Conservation (phyloP, 1,140 invertebrate genomes). For the Ceratosolen fusciceps region DNA sequence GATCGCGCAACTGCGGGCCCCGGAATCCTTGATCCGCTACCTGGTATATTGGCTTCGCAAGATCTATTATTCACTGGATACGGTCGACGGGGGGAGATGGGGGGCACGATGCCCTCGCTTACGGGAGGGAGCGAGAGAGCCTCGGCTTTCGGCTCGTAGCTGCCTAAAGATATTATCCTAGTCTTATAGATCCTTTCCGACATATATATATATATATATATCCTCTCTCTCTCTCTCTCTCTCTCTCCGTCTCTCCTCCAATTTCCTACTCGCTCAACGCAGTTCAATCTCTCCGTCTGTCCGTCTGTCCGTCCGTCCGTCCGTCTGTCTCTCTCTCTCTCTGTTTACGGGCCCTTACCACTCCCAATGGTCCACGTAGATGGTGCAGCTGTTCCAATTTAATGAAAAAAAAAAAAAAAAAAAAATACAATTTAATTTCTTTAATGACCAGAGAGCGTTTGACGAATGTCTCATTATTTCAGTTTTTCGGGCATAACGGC, state of each 20-base stretch:
- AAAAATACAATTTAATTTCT: slow-evolving; percentile 47
- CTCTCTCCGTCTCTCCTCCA: slow-evolving; percentile 28
- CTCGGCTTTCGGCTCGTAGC: slow-evolving; percentile 2
- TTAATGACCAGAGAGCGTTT: not conserved
- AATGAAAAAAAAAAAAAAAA: too few species aligned
- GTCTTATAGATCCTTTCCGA: slow-evolving; percentile 60
- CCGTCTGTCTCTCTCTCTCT: not conserved
- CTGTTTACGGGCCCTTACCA: slow-evolving; percentile 32
- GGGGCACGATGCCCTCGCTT: slow-evolving; percentile 16
- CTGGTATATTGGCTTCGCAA: slow-evolving; percentile 60
- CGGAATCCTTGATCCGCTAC: slow-evolving; percentile 53
- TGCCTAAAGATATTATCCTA: slow-evolving; percentile 64
- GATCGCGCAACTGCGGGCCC: not conserved
- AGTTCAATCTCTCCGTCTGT: too few species aligned
- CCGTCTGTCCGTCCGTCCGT: too few species aligned
- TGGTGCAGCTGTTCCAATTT: slow-evolving; percentile 49
- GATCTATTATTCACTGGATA: slow-evolving; percentile 50
- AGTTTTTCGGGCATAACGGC: not conserved
- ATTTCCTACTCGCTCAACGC: not conserved
- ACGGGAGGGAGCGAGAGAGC: slow-evolving; percentile 37
- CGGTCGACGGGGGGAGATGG: not conserved
- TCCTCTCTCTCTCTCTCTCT: slow-evolving; percentile 45
- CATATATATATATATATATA: too few species aligned
- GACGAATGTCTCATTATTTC: slow-evolving; percentile 16
- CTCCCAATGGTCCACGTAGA: slow-evolving; percentile 51